phyloP scores from a whole-genome alignment of 2,797 vertebrate genomes.

The Halcyon smyrnensis region DNA sequence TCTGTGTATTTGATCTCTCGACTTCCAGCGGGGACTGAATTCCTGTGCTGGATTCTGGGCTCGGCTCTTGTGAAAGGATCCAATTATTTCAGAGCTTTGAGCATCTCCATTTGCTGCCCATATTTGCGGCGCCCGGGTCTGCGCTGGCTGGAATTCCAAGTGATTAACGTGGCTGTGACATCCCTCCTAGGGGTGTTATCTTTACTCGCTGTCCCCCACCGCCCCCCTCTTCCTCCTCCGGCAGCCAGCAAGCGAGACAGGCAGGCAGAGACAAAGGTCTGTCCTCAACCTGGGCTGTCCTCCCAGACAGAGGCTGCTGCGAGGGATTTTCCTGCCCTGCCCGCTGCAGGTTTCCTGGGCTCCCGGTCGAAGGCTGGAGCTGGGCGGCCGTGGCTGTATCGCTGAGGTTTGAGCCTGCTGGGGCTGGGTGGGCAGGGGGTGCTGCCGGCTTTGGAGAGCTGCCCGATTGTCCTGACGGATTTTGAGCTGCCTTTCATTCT shows the following conservation, averaged over 20 bases:
- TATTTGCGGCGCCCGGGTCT: constrained; percentile 42
- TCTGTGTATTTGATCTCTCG: constrained; percentile 45
- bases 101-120: constrained; percentile 70
- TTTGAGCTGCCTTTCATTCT: constrained; percentile 51
- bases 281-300: constrained; percentile 65
- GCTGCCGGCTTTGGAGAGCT: not conserved
- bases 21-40: constrained; percentile 64
- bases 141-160: constrained; percentile 57
- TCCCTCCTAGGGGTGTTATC: constrained; percentile 71
- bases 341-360: constrained; percentile 40
- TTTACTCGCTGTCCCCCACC: constrained; percentile 59
- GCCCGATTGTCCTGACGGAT: not conserved
- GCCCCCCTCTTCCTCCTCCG: constrained; percentile 56
- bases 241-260: constrained; percentile 42
- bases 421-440: constrained; percentile 51
- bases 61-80: constrained; percentile 62
- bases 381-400: not conserved
- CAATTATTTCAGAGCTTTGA: constrained; percentile 71
- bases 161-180: constrained; percentile 69
- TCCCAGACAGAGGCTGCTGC: constrained; percentile 26
- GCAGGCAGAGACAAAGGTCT: constrained; percentile 71
- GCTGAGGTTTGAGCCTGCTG: constrained; percentile 54
- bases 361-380: constrained; percentile 10
- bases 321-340: constrained; percentile 44
- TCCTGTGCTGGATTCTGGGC: constrained; percentile 67